These are phyloP conservation scores for Agriotes lineatus DNA, from an alignment of 2,888 invertebrate genomes.

Conservation along the genomic window DNA sequence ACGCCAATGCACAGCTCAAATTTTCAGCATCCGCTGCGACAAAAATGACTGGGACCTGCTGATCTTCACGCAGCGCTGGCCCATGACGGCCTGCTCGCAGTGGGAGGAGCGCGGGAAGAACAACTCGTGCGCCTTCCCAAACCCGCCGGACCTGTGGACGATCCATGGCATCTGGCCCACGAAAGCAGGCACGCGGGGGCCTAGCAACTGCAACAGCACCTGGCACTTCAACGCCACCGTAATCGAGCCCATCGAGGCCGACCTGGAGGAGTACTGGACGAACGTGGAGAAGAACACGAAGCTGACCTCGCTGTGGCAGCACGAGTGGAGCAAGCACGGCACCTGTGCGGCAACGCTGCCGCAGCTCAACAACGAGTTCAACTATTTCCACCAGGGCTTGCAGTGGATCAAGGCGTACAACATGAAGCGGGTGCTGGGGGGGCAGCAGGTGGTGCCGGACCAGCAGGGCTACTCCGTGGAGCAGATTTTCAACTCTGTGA, in stretches of 20 bases:
- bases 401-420: slow-evolving; percentile 72
- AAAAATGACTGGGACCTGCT: slow-evolving; percentile 75
- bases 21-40: too few relatives aligned
- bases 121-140: slow-evolving; percentile 76
- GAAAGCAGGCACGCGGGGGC: slow-evolving; percentile 74
- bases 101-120: slow-evolving; percentile 74
- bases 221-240: slow-evolving; percentile 75
- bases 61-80: slow-evolving; percentile 87
- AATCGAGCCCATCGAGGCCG: slow-evolving; percentile 69
- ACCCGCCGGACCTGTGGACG: slow-evolving; percentile 75
- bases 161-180: slow-evolving; percentile 90
- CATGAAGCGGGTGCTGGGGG: slow-evolving; percentile 72
- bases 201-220: slow-evolving; percentile 78
- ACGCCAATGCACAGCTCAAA: too few relatives aligned
- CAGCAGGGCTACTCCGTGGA: slow-evolving; percentile 66
- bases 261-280: slow-evolving; percentile 72
- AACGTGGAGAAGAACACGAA: slow-evolving; percentile 74
- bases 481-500: slow-evolving; percentile 69
- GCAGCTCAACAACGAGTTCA: slow-evolving; percentile 71
- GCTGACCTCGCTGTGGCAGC: slow-evolving; percentile 76
- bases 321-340: slow-evolving; percentile 88
- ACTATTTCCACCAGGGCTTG: slow-evolving; percentile 78
- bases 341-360: slow-evolving; percentile 78
- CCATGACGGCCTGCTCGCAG: slow-evolving; percentile 76
- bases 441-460: slow-evolving; percentile 70